A percentile compares a stretch with the other conserved stretches of the same genome.
Evolutionary conservation across 1,140 invertebrate species (phyloP).

Genomic region (Drosophila rhopaloa): DNA sequence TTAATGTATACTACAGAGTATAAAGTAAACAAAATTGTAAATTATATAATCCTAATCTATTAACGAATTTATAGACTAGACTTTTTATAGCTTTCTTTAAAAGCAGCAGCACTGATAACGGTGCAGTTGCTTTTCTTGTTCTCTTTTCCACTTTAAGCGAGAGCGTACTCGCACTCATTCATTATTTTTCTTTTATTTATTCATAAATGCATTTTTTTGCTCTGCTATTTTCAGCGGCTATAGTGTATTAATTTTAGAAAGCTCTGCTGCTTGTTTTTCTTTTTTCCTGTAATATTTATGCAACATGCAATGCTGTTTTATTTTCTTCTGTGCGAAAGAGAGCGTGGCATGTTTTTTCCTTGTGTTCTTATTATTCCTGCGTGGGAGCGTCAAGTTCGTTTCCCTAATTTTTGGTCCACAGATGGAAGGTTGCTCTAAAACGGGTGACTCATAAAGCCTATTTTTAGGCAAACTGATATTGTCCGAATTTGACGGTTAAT

Average conservation of each 20-base stretch:
- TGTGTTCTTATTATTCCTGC: slow-evolving; percentile 31
- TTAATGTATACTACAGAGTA: too few species aligned
- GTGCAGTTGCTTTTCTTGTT: slow-evolving; percentile 33
- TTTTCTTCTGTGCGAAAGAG: slow-evolving; percentile 46
- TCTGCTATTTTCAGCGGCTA: slow-evolving; percentile 65
- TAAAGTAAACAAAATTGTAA: too few species aligned
- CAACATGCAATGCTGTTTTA: slow-evolving; percentile 64
- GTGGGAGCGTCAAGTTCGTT: slow-evolving; percentile 71
- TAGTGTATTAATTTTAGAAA: slow-evolving; percentile 78
- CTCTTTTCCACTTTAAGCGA: slow-evolving; percentile 20
- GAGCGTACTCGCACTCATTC: slow-evolving; percentile 47
- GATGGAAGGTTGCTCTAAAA: slow-evolving; percentile 38
- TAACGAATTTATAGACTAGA: too few species aligned
- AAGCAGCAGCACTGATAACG: slow-evolving; percentile 28
- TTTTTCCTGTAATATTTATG: slow-evolving; percentile 64
- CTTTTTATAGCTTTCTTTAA: not conserved
- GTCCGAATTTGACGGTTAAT: slow-evolving; percentile 42
- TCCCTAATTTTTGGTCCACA: slow-evolving; percentile 32
- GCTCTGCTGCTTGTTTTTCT: slow-evolving; percentile 49
- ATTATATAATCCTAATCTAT: too few species aligned
- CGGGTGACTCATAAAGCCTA: slow-evolving; percentile 53
- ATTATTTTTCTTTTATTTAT: slow-evolving; percentile 62
- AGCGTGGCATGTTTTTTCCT: slow-evolving; percentile 29
- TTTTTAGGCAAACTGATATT: slow-evolving; percentile 32
- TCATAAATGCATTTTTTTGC: slow-evolving; percentile 75